Conservation (phyloP, 2,888 invertebrate genomes). For the Celastrina argiolus region DNA sequence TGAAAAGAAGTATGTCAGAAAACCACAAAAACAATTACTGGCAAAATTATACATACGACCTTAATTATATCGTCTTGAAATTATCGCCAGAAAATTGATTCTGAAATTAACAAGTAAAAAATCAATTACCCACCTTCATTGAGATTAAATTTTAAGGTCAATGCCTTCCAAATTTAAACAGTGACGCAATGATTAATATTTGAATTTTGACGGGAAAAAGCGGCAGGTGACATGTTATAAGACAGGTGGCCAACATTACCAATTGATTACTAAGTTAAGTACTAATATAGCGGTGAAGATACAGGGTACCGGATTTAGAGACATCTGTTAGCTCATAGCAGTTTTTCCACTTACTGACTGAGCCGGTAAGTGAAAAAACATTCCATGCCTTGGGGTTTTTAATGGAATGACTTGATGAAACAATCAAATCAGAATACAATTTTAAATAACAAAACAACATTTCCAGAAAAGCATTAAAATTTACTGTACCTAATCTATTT, state of each 20-base stretch:
- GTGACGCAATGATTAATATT: conserved; percentile 1
- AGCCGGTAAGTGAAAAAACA: no score
- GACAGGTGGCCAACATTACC: not conserved
- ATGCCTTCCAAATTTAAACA: conserved; percentile 11
- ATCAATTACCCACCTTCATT: not conserved
- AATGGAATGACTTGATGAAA: no score
- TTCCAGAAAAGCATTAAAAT: no score
- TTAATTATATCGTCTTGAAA: not conserved
- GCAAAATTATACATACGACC: not conserved
- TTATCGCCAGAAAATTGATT: conserved; percentile 6
- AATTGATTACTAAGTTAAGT: not conserved
- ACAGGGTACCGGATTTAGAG: not conserved
- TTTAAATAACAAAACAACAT: no score
- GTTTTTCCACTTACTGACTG: no score
- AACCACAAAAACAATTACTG: not conserved
- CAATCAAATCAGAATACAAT: no score
- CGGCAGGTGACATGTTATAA: conserved; percentile 5
- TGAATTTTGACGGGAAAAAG: not conserved
- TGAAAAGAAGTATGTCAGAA: not conserved
- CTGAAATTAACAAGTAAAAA: conserved; percentile 7
- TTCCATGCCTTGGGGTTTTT: no score
- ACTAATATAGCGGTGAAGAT: not conserved
- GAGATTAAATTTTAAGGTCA: conserved; percentile 8
- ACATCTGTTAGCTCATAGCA: not conserved
- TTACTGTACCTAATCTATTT: no score